A percentile compares a stretch with the other conserved stretches of the same genome.
Conservation (phyloP, 2,888 invertebrate species). For the Nymphalis urticae region DNA sequence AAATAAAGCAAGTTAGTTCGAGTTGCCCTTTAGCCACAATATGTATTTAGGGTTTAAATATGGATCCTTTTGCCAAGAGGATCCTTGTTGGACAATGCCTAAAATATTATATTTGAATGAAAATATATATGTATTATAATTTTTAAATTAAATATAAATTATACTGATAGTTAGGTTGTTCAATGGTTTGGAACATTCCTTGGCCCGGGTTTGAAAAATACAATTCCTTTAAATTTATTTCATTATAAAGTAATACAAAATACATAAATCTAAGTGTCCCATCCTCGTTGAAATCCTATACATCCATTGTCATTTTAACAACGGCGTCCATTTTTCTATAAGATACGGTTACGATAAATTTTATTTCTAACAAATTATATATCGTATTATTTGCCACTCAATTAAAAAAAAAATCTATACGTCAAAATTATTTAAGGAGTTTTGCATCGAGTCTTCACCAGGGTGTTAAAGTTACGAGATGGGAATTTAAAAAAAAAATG, state of each 20-base stretch:
- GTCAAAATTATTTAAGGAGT: conserved; percentile 24
- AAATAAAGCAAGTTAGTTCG: too few relatives aligned
- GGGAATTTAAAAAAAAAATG: conserved; percentile 41
- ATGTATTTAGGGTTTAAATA: too few relatives aligned
- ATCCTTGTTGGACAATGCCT: too few relatives aligned
- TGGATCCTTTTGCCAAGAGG: too few relatives aligned
- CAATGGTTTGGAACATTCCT: neutral
- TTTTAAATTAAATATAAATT: too few relatives aligned
- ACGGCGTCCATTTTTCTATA: conserved; percentile 19
- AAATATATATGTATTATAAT: too few relatives aligned
- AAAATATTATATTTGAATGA: too few relatives aligned
- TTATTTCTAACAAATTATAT: conserved; percentile 72
- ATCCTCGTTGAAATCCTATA: conserved; percentile 25
- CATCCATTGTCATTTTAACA: conserved; percentile 17
- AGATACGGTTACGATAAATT: conserved; percentile 47
- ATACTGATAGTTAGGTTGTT: too few relatives aligned
- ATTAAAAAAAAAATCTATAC: conserved; percentile 31
- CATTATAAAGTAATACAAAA: conserved; percentile 33
- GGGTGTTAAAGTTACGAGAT: conserved; percentile 15
- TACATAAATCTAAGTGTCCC: conserved; percentile 33
- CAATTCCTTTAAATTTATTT: conserved; percentile 1
- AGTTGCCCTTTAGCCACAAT: too few relatives aligned
- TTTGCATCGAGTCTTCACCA: conserved; percentile 40
- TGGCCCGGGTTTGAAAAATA: neutral
- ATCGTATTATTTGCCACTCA: conserved; percentile 31